Percentiles rank a stretch among this genome's conserved stretches.
Evolutionary conservation across 2,113 vertebrate species (phyloP).

Genomic region (Tragelaphus strepsiceros): DNA sequence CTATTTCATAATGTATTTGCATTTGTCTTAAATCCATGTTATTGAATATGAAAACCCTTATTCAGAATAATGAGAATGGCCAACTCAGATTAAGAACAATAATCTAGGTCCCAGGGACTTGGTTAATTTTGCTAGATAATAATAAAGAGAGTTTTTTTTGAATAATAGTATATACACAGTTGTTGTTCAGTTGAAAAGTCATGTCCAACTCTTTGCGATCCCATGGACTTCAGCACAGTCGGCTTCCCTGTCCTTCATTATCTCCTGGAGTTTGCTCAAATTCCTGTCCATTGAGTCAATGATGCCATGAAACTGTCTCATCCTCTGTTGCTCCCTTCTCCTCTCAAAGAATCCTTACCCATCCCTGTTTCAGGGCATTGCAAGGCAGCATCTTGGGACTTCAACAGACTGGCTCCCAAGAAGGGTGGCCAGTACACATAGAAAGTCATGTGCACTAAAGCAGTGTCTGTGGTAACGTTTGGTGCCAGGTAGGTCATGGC

Average conservation of each 20-base stretch:
- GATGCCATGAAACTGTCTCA: neutral
- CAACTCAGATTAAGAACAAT: neutral
- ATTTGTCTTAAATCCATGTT: neutral
- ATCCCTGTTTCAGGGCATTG: neutral
- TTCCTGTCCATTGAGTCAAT: neutral
- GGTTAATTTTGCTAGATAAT: neutral
- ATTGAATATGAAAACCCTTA: neutral
- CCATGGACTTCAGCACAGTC: neutral
- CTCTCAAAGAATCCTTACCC: neutral
- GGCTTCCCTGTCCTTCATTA: neutral
- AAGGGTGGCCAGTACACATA: neutral
- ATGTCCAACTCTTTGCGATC: too few relatives aligned
- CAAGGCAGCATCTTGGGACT: neutral
- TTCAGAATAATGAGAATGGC: neutral
- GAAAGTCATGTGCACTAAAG: neutral
- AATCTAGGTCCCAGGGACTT: neutral
- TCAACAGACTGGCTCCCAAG: neutral
- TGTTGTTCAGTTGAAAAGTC: too few relatives aligned
- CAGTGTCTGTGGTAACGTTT: neutral
- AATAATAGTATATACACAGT: neutral
- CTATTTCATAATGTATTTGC: neutral
- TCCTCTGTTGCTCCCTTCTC: neutral
- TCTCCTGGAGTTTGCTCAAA: neutral
- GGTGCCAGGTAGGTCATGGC: neutral
- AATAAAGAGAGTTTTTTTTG: neutral